These are phyloP conservation scores for Quiscalus mexicanus DNA, from an alignment of 2,113 vertebrate species.

Conservation along the genomic window DNA sequence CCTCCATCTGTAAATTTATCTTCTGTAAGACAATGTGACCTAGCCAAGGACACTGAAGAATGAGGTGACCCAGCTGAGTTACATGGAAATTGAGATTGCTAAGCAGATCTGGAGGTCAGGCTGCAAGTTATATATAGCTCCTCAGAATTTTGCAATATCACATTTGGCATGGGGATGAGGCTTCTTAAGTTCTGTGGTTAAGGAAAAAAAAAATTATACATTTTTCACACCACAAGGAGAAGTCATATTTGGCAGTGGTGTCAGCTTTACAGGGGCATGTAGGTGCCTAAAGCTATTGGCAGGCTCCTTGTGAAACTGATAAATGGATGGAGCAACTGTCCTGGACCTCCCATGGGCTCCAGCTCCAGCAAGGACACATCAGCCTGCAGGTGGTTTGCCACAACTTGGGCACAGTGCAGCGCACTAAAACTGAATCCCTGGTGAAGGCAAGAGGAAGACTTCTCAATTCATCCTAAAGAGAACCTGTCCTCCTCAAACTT, in stretches of 20 bases:
- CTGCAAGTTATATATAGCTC: not conserved
- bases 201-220: not conserved
- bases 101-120: not conserved
- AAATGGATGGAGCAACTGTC: not conserved
- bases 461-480: not conserved
- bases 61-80: not conserved
- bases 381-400: not conserved
- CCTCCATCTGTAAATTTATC: not conserved
- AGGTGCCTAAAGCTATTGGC: not conserved
- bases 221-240: not conserved
- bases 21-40: not conserved
- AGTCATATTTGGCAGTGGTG: not conserved
- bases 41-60: not conserved
- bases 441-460: not conserved
- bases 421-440: not conserved
- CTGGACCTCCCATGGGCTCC: not conserved
- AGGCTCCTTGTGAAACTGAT: not conserved
- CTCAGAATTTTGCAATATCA: not conserved
- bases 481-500: not conserved
- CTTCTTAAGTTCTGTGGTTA: not conserved
- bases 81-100: not conserved
- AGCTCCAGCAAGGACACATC: not conserved
- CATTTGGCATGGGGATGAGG: not conserved
- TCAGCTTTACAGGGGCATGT: not conserved
- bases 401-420: not conserved